Conservation (phyloP, 2,113 vertebrate genomes). For the Caretta caretta region DNA sequence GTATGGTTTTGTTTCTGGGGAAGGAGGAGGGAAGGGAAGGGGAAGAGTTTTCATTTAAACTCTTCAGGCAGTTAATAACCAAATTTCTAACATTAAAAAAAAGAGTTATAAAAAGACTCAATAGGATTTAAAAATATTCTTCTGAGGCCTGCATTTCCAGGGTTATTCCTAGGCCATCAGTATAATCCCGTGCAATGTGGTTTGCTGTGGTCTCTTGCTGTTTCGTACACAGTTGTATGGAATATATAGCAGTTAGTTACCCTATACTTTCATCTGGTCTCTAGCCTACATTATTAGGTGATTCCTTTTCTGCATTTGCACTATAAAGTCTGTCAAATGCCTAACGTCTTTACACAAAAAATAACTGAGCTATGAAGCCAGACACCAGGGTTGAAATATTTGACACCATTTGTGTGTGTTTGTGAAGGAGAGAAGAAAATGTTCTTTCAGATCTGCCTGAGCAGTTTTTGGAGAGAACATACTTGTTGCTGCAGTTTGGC, state of each 20-base stretch:
- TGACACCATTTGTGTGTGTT: background rate
- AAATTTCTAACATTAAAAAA: background rate
- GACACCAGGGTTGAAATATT: background rate
- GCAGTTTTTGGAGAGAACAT: background rate
- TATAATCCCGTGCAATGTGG: background rate
- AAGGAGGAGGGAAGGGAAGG: background rate
- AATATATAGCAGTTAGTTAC: slow-evolving; percentile 23
- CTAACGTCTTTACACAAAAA: slow-evolving; percentile 12
- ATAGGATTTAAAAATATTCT: background rate
- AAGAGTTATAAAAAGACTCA: background rate
- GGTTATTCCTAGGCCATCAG: background rate
- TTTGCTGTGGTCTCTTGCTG: slow-evolving; percentile 19
- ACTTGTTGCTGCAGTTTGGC: background rate
- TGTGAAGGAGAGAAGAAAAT: background rate
- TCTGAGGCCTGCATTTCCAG: background rate
- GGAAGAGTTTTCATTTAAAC: background rate
- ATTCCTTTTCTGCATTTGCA: background rate
- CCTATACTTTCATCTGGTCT: slow-evolving; percentile 1
- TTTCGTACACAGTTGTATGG: slow-evolving; percentile 32
- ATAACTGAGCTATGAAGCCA: background rate
- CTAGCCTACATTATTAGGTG: background rate
- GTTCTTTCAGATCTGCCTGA: background rate
- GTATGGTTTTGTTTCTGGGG: background rate
- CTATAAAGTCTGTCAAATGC: background rate
- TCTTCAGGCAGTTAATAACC: background rate